Evolutionary conservation across 2,113 vertebrate genomes (phyloP).

Genomic region (Dendrocopos noguchii): DNA sequence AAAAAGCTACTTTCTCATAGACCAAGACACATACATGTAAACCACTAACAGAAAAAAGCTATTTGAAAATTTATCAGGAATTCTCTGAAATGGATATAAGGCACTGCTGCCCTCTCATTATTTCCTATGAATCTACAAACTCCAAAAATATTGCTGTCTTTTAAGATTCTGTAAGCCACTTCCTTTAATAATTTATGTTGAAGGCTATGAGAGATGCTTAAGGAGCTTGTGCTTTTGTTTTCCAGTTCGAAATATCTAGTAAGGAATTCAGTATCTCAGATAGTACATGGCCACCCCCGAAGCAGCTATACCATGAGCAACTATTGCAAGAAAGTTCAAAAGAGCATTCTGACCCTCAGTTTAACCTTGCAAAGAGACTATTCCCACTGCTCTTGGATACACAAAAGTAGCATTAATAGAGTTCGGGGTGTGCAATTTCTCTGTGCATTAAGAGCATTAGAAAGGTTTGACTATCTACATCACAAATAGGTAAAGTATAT

Average conservation of each 20-base stretch:
- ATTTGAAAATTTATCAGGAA: not conserved
- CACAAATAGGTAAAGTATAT: slow-evolving; percentile 37
- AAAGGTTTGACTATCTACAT: slow-evolving; percentile 24
- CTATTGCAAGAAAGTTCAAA: slow-evolving; percentile 25
- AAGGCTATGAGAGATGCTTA: slow-evolving; percentile 48
- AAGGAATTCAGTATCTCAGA: slow-evolving; percentile 1
- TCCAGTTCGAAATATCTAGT: slow-evolving; percentile 30
- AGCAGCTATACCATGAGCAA: slow-evolving; percentile 10
- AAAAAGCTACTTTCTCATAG: not conserved
- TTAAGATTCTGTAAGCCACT: slow-evolving; percentile 22
- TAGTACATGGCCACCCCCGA: not conserved
- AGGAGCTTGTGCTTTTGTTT: slow-evolving; percentile 40
- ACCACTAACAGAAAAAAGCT: not conserved
- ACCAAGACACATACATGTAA: not conserved
- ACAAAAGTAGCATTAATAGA: slow-evolving; percentile 48
- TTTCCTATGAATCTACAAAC: slow-evolving; percentile 29
- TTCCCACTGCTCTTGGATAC: not conserved
- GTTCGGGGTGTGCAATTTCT: not conserved
- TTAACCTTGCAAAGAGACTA: slow-evolving; percentile 47
- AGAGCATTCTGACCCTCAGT: slow-evolving; percentile 7
- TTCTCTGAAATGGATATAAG: slow-evolving; percentile 8
- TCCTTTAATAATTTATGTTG: slow-evolving; percentile 57
- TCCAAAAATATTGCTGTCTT: slow-evolving; percentile 17
- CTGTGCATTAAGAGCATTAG: not conserved
- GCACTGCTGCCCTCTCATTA: slow-evolving; percentile 21